Base-by-base conservation (phyloP, 2,888 invertebrate genomes). In the Monoplex corrugatus region DNA sequence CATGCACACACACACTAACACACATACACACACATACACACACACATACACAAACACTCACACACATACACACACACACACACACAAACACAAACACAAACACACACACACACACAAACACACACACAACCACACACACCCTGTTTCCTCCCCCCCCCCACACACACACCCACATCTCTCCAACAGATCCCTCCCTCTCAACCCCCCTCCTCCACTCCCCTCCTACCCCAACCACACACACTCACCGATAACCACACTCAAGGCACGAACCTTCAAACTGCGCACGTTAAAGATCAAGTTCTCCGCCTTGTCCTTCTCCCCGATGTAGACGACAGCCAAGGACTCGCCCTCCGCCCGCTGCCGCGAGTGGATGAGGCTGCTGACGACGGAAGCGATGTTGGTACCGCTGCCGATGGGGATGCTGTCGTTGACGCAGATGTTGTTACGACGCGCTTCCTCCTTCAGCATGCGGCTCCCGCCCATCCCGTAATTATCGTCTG, bases 291-390 rank as follows among this genome's bases (percentile, higher is more conserved):
- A 91, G 78, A 92, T 68, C 80, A 94, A 89, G 50, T 88, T 84
- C 75, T 87, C 89, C 40, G 92, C 92, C 13, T 89, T 87, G 40
- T 89, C 91, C 57, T 89, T 82, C 13, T 87, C 85, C 13, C 94
- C 95, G 83, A 94, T 92, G 89, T 93, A 94, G 28, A 94, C 91
- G 23, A 94, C 93, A 0, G 92, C 92, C 23, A 95, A 57, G 2
- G 91, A 91, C 28, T 86, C 78, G 19, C 57, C 90, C 86, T 90
- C 44, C 44, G 86, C 32, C 82, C 80, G 38, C 87, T 50, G 89
- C 85, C 57, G 78, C 35, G 78, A 32, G 44, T 89, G 50, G 57
- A 32, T n/a, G 35, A 91, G 87, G 43, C 82, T 45, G 45, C 40
- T 63, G 50, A 63, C 44, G 32, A 86, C 50, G 28, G 63, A n/a